Evolutionary conservation across 2,888 invertebrate species (phyloP).

Genomic region (Colletes collaris): DNA sequence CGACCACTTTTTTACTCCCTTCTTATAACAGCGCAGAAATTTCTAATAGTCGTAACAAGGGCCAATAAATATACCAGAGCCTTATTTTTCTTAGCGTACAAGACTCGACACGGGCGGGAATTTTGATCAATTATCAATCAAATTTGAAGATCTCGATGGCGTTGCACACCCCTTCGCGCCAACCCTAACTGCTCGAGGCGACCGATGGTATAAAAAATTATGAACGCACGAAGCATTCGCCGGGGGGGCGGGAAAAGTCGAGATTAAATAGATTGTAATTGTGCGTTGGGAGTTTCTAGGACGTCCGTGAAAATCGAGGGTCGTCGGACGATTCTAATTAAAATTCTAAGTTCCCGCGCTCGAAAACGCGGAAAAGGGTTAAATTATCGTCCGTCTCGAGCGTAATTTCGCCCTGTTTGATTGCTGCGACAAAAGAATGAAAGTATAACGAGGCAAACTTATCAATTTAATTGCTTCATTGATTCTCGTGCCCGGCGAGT

Average conservation of each 20-base stretch:
- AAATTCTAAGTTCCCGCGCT: slow-evolving; percentile 23
- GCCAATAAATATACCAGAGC: too few relatives aligned
- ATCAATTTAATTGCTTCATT: slow-evolving; percentile 59
- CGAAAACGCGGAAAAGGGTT: background rate
- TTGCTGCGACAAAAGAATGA: slow-evolving; percentile 36
- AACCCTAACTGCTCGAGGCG: slow-evolving; percentile 67
- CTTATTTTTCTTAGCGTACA: too few relatives aligned
- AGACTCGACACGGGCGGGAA: too few relatives aligned
- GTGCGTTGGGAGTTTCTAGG: background rate
- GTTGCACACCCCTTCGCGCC: slow-evolving; percentile 59
- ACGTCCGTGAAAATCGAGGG: background rate
- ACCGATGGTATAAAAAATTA: slow-evolving; percentile 63
- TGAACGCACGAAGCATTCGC: slow-evolving; percentile 30
- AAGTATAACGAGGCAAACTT: slow-evolving; percentile 53
- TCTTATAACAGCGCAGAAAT: too few relatives aligned
- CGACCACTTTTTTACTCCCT: background rate
- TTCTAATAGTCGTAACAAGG: too few relatives aligned
- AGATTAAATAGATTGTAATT: slow-evolving; percentile 9
- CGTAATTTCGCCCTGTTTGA: slow-evolving; percentile 38
- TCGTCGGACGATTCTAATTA: slow-evolving; percentile 26
- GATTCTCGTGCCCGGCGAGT: slow-evolving; percentile 31
- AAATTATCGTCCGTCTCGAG: background rate
- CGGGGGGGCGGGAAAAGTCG: background rate
- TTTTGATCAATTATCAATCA: too few relatives aligned
- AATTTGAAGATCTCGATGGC: too few relatives aligned